Percentiles rank a stretch among this genome's conserved stretches.
Evolutionary conservation across 2,888 invertebrate species (phyloP).

Genomic region (Nomada fucata): DNA sequence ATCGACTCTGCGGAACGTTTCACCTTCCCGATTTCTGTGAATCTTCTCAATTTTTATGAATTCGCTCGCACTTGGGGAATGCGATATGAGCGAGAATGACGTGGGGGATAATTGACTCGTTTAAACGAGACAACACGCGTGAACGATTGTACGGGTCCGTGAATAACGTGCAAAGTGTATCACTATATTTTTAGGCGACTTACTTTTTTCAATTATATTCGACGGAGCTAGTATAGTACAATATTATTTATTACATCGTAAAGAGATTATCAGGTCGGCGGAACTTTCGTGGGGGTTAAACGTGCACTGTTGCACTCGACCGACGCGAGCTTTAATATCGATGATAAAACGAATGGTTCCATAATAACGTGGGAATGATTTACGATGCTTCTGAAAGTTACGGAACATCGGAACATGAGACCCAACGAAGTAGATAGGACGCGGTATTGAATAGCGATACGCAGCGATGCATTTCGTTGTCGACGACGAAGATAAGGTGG

Average conservation of each 20-base stretch:
- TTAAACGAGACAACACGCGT: no score
- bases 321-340: neutral
- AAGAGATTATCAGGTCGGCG: neutral
- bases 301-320: neutral
- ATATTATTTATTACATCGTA: no score
- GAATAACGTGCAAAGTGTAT: no score
- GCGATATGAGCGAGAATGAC: neutral
- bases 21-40: neutral
- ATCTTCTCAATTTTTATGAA: neutral
- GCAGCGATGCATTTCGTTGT: slow-evolving; percentile 23
- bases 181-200: no score
- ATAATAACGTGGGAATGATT: slow-evolving; percentile 12
- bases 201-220: no score
- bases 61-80: neutral
- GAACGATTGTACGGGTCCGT: no score
- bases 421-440: slow-evolving; percentile 13
- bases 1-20: no score
- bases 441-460: slow-evolving; percentile 40
- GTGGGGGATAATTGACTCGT: no score
- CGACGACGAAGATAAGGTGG: slow-evolving; percentile 57
- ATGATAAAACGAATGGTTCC: slow-evolving; percentile 8
- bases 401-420: neutral
- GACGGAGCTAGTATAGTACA: no score
- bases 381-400: slow-evolving; percentile 15
- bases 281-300: neutral